Conservation (phyloP, 1,140 invertebrate species). For the Pteromalus puparum region DNA sequence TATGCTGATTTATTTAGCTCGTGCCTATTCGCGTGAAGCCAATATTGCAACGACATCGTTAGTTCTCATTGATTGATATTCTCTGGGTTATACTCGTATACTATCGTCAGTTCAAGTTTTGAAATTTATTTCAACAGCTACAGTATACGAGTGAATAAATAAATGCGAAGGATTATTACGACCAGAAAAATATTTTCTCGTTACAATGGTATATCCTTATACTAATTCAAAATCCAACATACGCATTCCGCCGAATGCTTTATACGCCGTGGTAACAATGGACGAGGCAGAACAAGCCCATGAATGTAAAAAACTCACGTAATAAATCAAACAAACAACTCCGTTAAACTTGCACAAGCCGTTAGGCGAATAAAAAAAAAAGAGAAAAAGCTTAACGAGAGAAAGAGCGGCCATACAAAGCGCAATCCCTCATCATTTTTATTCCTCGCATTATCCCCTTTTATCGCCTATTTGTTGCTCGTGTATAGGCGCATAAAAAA, state of each 20-base stretch:
- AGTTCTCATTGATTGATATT: too few species aligned
- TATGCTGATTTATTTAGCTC: too few species aligned
- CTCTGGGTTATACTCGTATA: too few species aligned
- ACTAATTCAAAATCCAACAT: neutral
- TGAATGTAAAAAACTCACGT: neutral
- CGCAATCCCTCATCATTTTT: neutral
- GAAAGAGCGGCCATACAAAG: neutral
- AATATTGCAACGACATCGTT: too few species aligned
- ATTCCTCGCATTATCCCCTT: neutral
- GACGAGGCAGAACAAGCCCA: neutral
- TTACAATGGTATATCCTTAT: neutral
- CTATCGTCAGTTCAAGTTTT: too few species aligned
- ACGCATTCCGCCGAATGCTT: neutral
- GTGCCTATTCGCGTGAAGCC: too few species aligned
- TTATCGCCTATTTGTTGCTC: neutral
- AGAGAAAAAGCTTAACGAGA: neutral
- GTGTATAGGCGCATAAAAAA: neutral
- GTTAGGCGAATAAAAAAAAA: neutral
- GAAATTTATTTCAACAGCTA: too few species aligned
- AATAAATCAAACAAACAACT: constrained; percentile 10
- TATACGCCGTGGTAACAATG: neutral
- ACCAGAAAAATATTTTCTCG: too few species aligned
- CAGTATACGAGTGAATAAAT: too few species aligned
- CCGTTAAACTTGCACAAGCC: neutral
- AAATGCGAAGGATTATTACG: too few species aligned